Conservation (phyloP, 2,888 invertebrate species). For the Brassicogethes aeneus region DNA sequence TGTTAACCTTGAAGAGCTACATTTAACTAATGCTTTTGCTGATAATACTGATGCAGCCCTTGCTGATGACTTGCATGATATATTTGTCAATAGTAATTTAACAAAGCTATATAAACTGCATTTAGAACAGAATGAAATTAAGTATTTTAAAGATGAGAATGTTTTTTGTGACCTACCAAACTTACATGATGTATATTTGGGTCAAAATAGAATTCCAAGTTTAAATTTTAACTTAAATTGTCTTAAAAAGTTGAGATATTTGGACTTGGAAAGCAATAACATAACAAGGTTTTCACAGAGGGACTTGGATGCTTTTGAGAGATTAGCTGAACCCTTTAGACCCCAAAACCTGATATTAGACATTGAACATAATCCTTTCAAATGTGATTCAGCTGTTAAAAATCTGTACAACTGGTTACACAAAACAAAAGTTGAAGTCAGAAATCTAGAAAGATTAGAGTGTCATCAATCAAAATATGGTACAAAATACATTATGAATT, state of each 20-base stretch:
- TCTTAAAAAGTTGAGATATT: conserved; percentile 52
- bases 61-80: conserved; percentile 59
- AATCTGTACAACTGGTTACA: conserved; percentile 56
- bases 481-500: conserved; percentile 28
- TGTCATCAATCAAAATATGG: conserved; percentile 41
- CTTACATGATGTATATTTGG: conserved; percentile 58
- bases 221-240: conserved; percentile 60
- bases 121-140: conserved; percentile 68
- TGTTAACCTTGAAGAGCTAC: conserved; percentile 56
- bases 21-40: conserved; percentile 65
- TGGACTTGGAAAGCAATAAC: conserved; percentile 61
- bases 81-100: conserved; percentile 60
- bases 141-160: conserved; percentile 51
- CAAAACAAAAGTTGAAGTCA: conserved; percentile 50
- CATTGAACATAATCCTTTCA: conserved; percentile 57
- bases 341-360: conserved; percentile 49
- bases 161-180: conserved; percentile 63
- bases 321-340: conserved; percentile 39
- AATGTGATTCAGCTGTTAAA: conserved; percentile 56
- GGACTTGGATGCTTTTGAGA: conserved; percentile 50
- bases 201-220: conserved; percentile 53
- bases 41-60: conserved; percentile 52
- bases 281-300: conserved; percentile 48
- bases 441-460: conserved; percentile 46
- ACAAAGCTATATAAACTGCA: conserved; percentile 59